A percentile compares a stretch with the other conserved stretches of the same genome.
Evolutionary conservation across 2,888 invertebrate genomes (phyloP).

Genomic region (Agrypnus murinus): DNA sequence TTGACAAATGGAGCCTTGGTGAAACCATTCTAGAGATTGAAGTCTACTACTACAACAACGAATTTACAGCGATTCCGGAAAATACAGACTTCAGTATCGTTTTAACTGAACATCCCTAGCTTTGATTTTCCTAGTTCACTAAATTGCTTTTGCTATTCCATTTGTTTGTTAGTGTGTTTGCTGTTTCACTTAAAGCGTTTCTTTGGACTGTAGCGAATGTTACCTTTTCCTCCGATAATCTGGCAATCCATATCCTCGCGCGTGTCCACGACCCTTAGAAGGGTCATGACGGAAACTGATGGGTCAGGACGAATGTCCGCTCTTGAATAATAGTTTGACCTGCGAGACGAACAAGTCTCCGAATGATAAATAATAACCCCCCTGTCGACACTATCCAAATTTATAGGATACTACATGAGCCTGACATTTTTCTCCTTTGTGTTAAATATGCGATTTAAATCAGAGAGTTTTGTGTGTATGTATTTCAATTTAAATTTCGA

Average conservation of each 20-base stretch:
- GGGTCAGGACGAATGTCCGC: conserved; percentile 28
- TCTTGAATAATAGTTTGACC: conserved; percentile 34
- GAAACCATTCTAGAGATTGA: conserved; percentile 35
- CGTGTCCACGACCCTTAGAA: conserved; percentile 27
- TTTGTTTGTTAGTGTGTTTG: conserved; percentile 33
- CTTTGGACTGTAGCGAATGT: conserved; percentile 22
- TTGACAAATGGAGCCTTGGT: conserved; percentile 30
- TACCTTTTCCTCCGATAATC: conserved; percentile 30
- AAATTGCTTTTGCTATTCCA: conserved; percentile 32
- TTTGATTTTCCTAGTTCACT: conserved; percentile 27
- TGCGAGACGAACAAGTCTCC: conserved; percentile 21
- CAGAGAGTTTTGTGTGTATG: no score
- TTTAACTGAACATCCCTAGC: conserved; percentile 15
- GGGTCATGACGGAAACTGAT: conserved; percentile 30
- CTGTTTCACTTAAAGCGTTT: conserved; percentile 30
- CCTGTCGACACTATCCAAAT: conserved; percentile 16
- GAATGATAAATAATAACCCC: conserved; percentile 25
- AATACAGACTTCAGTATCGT: conserved; percentile 25
- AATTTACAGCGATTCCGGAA: conserved; percentile 37
- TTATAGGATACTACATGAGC: neutral
- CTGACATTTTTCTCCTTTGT: no score
- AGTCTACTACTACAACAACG: conserved; percentile 33
- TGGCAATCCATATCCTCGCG: conserved; percentile 32
- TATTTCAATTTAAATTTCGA: no score
- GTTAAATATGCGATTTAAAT: no score